phyloP scores from a whole-genome alignment of 2,113 vertebrate genomes.

The Lathamus discolor region DNA sequence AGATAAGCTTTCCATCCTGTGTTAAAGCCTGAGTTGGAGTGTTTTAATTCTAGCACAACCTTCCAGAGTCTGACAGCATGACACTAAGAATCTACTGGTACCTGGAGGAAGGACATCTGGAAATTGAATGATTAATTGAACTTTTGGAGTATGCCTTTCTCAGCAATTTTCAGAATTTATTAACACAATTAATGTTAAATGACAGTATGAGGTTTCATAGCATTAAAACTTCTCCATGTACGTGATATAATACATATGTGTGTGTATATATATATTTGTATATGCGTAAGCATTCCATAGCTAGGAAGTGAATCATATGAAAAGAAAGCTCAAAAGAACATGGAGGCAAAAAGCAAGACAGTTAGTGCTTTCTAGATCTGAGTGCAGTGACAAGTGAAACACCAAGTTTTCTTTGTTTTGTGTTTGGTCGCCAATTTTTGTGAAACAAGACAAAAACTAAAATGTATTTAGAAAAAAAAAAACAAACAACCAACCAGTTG shows the following conservation, averaged over 20 bases:
- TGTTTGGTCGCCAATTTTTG: neutral
- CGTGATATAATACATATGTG: rapidly evolving
- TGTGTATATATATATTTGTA: neutral
- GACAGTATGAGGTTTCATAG: neutral
- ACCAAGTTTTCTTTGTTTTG: neutral
- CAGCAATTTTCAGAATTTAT: slow-evolving; percentile 9
- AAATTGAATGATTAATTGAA: slow-evolving; percentile 55
- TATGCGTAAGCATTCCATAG: neutral
- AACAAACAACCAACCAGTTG: too few species aligned
- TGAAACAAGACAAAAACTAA: neutral
- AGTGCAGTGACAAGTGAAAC: neutral
- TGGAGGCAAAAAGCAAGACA: neutral
- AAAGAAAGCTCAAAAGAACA: neutral
- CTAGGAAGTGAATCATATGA: neutral
- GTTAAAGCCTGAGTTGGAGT: slow-evolving; percentile 47
- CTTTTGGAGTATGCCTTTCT: neutral
- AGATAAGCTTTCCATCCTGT: slow-evolving; percentile 62
- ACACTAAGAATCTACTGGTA: slow-evolving; percentile 49
- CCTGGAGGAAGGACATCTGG: slow-evolving; percentile 1
- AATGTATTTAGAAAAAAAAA: neutral
- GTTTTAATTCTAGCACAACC: slow-evolving; percentile 67
- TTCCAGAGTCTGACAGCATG: slow-evolving; percentile 63
- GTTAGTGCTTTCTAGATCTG: neutral
- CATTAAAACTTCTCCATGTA: neutral
- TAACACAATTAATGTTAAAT: slow-evolving; percentile 1